Evolutionary conservation across 2,888 invertebrate genomes (phyloP).

Genomic region (Clanis bilineata): DNA sequence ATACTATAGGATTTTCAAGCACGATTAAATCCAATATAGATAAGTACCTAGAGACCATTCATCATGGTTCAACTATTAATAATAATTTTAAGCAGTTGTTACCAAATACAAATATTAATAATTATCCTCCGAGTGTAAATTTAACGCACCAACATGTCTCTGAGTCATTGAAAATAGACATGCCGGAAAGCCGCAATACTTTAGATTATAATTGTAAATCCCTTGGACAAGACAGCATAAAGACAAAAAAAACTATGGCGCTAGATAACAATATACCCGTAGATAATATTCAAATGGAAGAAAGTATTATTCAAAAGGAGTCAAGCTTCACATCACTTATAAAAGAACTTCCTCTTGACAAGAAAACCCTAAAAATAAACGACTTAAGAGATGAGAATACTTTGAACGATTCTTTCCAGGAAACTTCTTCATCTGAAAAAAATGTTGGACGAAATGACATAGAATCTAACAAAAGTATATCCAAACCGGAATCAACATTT

Average conservation of each 20-base stretch:
- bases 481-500: background rate
- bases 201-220: background rate
- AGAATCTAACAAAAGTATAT: background rate
- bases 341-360: background rate
- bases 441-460: background rate
- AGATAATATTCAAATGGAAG: background rate
- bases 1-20: conserved; percentile 50
- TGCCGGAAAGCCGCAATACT: background rate
- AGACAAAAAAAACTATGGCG: background rate
- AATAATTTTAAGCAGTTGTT: conserved; percentile 32
- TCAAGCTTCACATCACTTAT: background rate
- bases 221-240: background rate
- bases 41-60: conserved; percentile 48
- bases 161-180: background rate
- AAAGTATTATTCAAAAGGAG: background rate
- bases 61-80: conserved; percentile 27
- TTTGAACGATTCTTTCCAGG: background rate
- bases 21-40: conserved; percentile 57
- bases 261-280: background rate
- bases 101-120: conserved; percentile 17
- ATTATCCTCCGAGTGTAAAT: background rate
- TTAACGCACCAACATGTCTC: background rate
- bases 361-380: too few relatives aligned
- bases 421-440: background rate
- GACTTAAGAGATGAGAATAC: background rate